Evolutionary conservation across 92 coral and sea anemone species (phyloP).

Genomic region (Parazoanthus swiftii): DNA sequence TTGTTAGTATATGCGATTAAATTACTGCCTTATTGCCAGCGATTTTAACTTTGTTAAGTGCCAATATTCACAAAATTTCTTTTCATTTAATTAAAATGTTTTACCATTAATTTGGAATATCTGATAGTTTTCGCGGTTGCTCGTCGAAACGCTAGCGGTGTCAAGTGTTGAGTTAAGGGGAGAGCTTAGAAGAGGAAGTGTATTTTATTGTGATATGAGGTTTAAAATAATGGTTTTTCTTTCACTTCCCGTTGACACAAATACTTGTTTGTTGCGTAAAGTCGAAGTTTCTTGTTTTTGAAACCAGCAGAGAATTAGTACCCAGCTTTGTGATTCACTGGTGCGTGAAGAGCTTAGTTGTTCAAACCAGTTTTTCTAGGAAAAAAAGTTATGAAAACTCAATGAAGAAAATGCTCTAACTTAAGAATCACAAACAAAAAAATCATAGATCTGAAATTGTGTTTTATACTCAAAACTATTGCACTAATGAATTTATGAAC

Average conservation of each 20-base stretch:
- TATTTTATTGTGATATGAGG: background rate
- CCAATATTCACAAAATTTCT: conserved; percentile 16
- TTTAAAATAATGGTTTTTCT: background rate
- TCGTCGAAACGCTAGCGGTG: background rate
- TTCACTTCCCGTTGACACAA: background rate
- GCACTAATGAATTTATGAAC: background rate
- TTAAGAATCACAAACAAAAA: background rate
- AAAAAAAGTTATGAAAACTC: background rate
- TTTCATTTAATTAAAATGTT: conserved; percentile 34
- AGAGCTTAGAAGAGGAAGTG: background rate
- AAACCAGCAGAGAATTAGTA: background rate
- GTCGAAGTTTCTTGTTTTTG: background rate
- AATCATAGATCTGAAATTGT: background rate
- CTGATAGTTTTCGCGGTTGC: conserved; percentile 34
- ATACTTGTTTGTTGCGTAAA: background rate
- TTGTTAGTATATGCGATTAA: conserved; percentile 15
- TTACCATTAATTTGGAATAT: conserved; percentile 20
- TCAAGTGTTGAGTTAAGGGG: conserved; percentile 4
- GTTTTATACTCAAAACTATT: background rate
- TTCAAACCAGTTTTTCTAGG: background rate
- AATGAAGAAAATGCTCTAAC: background rate
- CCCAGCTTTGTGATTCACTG: background rate
- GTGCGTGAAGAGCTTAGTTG: background rate
- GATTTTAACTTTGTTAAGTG: conserved; percentile 24
- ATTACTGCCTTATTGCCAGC: conserved; percentile 15